Evolutionary conservation across 2,113 vertebrate species (phyloP).

Genomic region (Pristiophorus japonicus): DNA sequence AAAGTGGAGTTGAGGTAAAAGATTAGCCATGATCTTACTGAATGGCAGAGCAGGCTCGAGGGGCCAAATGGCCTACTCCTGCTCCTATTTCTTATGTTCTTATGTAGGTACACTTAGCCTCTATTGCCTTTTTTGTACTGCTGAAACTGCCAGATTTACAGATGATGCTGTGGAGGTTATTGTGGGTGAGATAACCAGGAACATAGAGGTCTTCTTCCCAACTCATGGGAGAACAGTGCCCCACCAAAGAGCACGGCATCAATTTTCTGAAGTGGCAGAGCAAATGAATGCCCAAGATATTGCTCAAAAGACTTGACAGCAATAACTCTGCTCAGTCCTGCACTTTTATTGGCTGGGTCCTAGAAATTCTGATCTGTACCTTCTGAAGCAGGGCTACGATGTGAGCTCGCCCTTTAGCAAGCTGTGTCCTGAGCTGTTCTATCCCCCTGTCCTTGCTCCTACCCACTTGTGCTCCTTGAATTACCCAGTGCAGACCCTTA

Average conservation of each 20-base stretch:
- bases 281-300: not conserved
- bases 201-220: too few relatives aligned
- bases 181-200: not conserved
- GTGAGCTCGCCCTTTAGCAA: not conserved
- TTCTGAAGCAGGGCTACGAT: not conserved
- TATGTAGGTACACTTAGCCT: too few relatives aligned
- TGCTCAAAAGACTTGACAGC: not conserved
- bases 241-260: not conserved
- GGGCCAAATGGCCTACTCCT: too few relatives aligned
- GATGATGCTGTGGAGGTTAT: not conserved
- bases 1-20: too few relatives aligned
- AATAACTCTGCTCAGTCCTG: not conserved
- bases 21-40: too few relatives aligned
- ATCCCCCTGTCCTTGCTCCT: too few relatives aligned
- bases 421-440: not conserved
- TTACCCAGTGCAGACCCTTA: not conserved
- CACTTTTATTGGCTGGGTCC: not conserved
- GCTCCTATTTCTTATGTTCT: too few relatives aligned
- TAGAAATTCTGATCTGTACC: not conserved
- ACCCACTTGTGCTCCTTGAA: not conserved
- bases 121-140: too few relatives aligned
- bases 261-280: not conserved
- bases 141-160: too few relatives aligned
- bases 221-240: not conserved
- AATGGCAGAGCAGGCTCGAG: too few relatives aligned